Conservation (phyloP, 2,113 vertebrate genomes). For the Melanotaenia duboulayi region DNA sequence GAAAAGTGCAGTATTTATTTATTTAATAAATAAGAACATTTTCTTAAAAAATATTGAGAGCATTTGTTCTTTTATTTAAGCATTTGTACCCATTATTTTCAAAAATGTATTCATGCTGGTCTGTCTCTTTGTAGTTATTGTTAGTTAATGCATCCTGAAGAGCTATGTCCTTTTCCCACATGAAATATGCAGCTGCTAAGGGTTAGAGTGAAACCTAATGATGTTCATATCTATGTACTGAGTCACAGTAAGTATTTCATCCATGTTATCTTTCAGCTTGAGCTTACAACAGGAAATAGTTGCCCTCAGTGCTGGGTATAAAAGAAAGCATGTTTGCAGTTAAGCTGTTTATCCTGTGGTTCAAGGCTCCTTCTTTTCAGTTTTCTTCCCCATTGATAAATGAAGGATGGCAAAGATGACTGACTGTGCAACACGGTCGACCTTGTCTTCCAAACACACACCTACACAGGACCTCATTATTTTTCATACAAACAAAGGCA, state of each 20-base stretch:
- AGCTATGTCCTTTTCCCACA: neutral
- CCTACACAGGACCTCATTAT: constrained; percentile 5
- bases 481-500: constrained; percentile 25
- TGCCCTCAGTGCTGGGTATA: constrained; percentile 3
- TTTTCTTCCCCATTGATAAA: constrained; percentile 23
- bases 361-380: constrained; percentile 12
- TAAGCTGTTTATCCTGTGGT: constrained; percentile 10
- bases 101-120: neutral
- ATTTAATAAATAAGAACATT: constrained; percentile 83
- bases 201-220: constrained; percentile 18
- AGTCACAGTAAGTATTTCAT: constrained; percentile 43
- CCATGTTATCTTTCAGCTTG: constrained; percentile 26
- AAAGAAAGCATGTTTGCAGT: constrained; percentile 23
- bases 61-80: constrained; percentile 7
- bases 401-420: constrained; percentile 7
- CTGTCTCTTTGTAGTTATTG: neutral
- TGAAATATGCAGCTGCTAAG: neutral
- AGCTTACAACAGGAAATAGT: constrained; percentile 45
- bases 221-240: constrained; percentile 20
- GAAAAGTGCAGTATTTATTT: constrained; percentile 94
- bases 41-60: constrained; percentile 50
- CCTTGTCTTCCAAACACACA: constrained; percentile 34
- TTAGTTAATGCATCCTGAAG: neutral
- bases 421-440: constrained; percentile 4
- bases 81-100: constrained; percentile 19